Evolutionary conservation across 30 jellyfish, hydroid and myxozoan genomes (phyloP), one percentile per base, ranked within the genome.

Genomic region (Aurelia coerulea): DNA sequence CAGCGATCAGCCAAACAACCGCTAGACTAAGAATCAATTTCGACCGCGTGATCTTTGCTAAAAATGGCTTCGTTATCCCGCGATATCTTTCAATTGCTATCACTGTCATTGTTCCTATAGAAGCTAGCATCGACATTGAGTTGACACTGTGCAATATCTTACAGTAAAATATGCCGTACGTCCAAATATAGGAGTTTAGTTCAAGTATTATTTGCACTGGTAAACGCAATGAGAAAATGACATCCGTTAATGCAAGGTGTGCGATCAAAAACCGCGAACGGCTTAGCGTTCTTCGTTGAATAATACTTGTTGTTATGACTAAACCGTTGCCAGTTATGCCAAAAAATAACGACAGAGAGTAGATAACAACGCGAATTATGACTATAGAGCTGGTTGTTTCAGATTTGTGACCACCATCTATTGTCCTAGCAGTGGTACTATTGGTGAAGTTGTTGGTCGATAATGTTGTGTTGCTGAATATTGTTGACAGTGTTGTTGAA

Each of bases 71-170:
- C 39, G 81, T 54, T 10, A 78, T 74, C 18, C 90, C 96, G 68
- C 96, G 96, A 59, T 79, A 79, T 50, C 96, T 67, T 64, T 88
- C 96, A 3, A 88, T 16, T 29, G 96, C 96, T 10, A 88, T 78
- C 60, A 79, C 88, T 2, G 90, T 79, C 88, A 88, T 88, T 2
- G 96, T 77, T 11, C 84, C 89, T 3, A 88, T 72, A 31, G 96
- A 88, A 3, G 89, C 96, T 29, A 74, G 68, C 83, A 77, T 63
- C 16, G 86, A 58, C 74, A 76, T 68, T 17, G 96, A 88, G 31
- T 68, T 88, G 34, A 88, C 35, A 62, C 91, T 79, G 66, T 88
- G 88, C 16, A 88, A 78, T 6, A 79, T 32, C 23, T 88, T 88
- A 51, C 96, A 88, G 50, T 37, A 19, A 17, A 69, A 75, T 2